Evolutionary conservation across 2,113 vertebrate genomes (phyloP).

Genomic region (Centropristis striata): DNA sequence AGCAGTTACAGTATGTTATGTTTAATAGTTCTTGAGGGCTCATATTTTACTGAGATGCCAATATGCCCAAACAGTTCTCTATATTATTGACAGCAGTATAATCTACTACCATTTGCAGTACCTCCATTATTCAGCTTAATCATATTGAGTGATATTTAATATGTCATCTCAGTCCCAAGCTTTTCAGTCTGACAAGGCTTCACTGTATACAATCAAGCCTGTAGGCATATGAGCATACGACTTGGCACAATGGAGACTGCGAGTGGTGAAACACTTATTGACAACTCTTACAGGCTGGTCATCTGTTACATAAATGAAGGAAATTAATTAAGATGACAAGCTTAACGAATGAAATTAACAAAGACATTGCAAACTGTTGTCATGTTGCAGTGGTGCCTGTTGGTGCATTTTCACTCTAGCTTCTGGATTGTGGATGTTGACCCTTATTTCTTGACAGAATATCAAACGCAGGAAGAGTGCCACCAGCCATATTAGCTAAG

Average conservation of each 20-base stretch:
- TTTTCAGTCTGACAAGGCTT: constrained; percentile 14
- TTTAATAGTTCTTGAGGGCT: not conserved
- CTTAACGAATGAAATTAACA: constrained; percentile 38
- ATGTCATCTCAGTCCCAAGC: constrained; percentile 1
- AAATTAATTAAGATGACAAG: constrained; percentile 45
- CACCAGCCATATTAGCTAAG: not conserved
- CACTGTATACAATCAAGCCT: constrained; percentile 9
- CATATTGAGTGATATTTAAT: constrained; percentile 9
- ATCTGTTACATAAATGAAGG: constrained; percentile 37
- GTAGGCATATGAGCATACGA: constrained; percentile 15
- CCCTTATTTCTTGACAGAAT: not conserved
- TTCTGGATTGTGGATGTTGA: not conserved
- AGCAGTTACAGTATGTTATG: not conserved
- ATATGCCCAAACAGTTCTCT: too few species aligned
- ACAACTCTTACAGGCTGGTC: constrained; percentile 37
- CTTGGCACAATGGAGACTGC: not conserved
- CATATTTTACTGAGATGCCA: not conserved
- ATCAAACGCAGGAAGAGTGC: too few species aligned
- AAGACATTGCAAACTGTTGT: constrained; percentile 5
- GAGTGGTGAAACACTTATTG: constrained; percentile 17
- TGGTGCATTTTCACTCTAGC: not conserved
- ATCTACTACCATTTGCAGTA: not conserved
- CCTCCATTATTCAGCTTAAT: not conserved
- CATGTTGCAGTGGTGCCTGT: not conserved
- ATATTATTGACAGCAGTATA: not conserved